Evolutionary conservation across 1,140 invertebrate genomes (phyloP).

Genomic region (Caenorhabditis inopinata): DNA sequence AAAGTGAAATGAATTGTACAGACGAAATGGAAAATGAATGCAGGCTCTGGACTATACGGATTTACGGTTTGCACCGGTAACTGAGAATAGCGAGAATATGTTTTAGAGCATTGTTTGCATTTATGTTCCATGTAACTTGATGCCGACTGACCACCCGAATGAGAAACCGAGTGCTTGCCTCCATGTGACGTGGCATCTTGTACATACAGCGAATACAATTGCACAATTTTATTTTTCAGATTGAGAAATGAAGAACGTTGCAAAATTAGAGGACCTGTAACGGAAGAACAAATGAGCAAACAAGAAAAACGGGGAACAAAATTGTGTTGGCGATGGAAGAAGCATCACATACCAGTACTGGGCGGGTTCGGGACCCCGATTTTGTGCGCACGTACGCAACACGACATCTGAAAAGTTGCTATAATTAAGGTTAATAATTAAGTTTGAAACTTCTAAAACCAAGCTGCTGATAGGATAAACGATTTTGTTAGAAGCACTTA

Average conservation of each 20-base stretch:
- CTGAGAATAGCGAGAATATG: not conserved
- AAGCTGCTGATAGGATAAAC: no score
- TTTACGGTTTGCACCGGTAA: not conserved
- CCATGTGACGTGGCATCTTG: not conserved
- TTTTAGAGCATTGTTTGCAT: slow-evolving; percentile 19
- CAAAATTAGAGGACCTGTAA: not conserved
- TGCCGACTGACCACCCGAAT: not conserved
- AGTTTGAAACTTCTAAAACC: no score
- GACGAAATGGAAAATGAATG: not conserved
- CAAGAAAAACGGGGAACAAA: not conserved
- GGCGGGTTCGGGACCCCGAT: slow-evolving; percentile 18
- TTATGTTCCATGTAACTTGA: slow-evolving; percentile 2
- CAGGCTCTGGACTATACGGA: not conserved
- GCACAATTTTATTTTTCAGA: no score
- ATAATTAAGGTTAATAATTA: no score
- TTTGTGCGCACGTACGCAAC: slow-evolving; percentile 5
- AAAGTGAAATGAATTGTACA: not conserved
- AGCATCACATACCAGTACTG: not conserved
- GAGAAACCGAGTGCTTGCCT: not conserved
- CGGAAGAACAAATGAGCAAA: slow-evolving; percentile 11
- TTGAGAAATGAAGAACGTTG: no score
- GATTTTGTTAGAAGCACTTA: no score
- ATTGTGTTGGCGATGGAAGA: not conserved
- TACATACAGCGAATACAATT: no score
- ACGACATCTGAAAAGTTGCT: slow-evolving; percentile 22